Conservation (phyloP, 1,140 invertebrate genomes). For the Metopolophium dirhodum region DNA sequence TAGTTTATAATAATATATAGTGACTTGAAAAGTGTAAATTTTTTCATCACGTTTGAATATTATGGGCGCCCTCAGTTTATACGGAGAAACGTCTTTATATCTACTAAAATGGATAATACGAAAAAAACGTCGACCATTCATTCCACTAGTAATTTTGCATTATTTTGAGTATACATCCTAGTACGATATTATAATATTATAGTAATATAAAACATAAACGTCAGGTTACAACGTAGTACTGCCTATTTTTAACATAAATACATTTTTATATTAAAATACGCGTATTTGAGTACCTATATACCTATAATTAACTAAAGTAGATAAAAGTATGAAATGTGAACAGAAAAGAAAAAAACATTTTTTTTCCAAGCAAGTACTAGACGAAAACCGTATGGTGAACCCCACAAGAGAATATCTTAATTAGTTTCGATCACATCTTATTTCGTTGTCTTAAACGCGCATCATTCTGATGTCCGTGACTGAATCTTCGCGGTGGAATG, state of each 20-base stretch:
- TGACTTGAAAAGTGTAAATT: neutral
- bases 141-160: neutral
- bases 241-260: too few species aligned
- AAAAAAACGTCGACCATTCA: neutral
- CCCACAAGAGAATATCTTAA: constrained; percentile 7
- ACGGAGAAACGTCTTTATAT: neutral
- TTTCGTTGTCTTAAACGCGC: neutral
- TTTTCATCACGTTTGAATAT: neutral
- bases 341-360: neutral
- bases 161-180: neutral
- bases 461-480: constrained; percentile 31
- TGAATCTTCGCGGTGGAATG: constrained; percentile 38
- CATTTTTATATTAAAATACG: neutral
- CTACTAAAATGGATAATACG: neutral
- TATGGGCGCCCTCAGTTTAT: neutral
- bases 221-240: neutral
- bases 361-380: neutral
- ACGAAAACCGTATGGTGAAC: neutral
- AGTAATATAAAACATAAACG: neutral
- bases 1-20: neutral
- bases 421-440: constrained; percentile 32
- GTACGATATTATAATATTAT: neutral
- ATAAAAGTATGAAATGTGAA: neutral
- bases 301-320: neutral
- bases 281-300: neutral